These are phyloP conservation scores for Nomada hirtipes DNA, from an alignment of 2,888 invertebrate species.

Conservation along the genomic window DNA sequence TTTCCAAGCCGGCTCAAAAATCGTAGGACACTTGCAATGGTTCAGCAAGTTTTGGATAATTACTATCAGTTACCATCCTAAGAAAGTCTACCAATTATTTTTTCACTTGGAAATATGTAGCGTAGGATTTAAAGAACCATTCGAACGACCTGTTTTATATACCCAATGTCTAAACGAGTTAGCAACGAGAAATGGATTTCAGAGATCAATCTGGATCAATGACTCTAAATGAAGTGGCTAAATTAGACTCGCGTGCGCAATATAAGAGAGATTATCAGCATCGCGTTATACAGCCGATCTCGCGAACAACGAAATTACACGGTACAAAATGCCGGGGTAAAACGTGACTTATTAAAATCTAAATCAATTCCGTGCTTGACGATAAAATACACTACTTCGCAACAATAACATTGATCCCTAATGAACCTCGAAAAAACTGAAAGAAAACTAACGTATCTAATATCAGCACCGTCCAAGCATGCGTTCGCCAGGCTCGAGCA, in stretches of 20 bases:
- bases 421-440: no score
- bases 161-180: constrained; percentile 7
- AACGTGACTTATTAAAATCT: constrained; percentile 22
- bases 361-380: constrained; percentile 1
- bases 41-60: no score
- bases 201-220: constrained; percentile 34
- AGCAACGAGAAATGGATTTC: constrained; percentile 27
- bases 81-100: no score
- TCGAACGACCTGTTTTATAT: background rate
- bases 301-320: constrained; percentile 9
- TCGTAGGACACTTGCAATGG: no score
- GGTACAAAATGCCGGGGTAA: background rate
- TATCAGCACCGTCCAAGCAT: no score
- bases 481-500: no score
- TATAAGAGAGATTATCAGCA: constrained; percentile 5
- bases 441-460: no score
- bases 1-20: background rate
- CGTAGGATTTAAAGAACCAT: background rate
- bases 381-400: background rate
- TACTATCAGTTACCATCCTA: no score
- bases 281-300: constrained; percentile 12
- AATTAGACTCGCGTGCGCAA: constrained; percentile 8
- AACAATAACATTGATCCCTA: background rate
- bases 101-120: no score
- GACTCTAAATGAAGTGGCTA: constrained; percentile 8